These are phyloP conservation scores for Indicator indicator DNA, from an alignment of 2,113 vertebrate species.

Conservation along the genomic window DNA sequence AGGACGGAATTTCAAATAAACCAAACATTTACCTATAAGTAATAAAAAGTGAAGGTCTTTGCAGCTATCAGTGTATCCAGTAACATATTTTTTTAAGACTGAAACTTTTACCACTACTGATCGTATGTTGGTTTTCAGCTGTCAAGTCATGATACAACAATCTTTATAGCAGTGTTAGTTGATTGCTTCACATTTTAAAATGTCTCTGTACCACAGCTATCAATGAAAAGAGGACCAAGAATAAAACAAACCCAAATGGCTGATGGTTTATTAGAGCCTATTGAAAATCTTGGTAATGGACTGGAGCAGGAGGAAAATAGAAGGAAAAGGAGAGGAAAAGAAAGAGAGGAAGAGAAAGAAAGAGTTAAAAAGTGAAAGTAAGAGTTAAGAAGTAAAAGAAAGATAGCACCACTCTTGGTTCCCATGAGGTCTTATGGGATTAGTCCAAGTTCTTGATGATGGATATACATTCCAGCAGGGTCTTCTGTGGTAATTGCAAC, in stretches of 20 bases:
- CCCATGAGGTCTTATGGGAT: no score
- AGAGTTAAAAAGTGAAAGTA: no score
- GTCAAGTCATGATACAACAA: neutral
- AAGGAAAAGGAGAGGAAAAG: no score
- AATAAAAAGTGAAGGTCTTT: slow-evolving; percentile 16
- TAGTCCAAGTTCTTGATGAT: no score
- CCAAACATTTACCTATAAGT: neutral
- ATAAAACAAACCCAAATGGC: neutral
- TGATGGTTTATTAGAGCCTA: no score
- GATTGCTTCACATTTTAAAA: neutral
- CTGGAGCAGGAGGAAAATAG: no score
- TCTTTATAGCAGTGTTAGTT: neutral
- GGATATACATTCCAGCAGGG: no score
- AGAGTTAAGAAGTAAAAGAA: no score
- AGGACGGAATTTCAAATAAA: slow-evolving; percentile 39
- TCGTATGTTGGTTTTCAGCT: neutral
- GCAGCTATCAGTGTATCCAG: neutral
- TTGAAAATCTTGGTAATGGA: no score
- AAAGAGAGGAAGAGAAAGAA: no score
- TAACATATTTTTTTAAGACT: neutral
- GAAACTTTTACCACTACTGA: neutral
- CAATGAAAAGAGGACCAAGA: neutral
- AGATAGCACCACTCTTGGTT: no score
- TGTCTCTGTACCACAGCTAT: neutral
- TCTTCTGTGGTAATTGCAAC: no score